Conservation (phyloP, 2,113 vertebrate genomes). For the Cercocebus atys region DNA sequence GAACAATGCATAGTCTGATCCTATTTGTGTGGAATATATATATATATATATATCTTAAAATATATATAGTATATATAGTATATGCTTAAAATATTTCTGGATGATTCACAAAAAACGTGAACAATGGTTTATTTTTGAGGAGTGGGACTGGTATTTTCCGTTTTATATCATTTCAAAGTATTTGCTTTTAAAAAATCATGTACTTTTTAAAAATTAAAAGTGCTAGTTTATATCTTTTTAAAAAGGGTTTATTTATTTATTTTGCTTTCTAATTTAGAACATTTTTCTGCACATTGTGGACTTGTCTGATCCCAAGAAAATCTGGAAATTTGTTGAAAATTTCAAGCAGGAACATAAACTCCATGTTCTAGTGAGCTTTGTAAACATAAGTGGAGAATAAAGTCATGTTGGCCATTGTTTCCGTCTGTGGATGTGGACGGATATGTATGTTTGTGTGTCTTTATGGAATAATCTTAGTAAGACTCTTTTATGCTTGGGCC, state of each 20-base stretch:
- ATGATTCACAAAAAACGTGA: slow-evolving; percentile 19
- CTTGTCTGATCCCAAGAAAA: slow-evolving; percentile 87
- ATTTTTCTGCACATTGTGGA: slow-evolving; percentile 89
- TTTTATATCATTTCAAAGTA: neutral
- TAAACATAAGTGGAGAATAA: neutral
- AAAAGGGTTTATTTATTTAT: neutral
- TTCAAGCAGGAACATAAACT: slow-evolving; percentile 86
- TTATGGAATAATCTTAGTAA: neutral
- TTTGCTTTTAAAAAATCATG: neutral
- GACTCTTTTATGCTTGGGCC: neutral
- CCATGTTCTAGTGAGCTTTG: slow-evolving; percentile 86
- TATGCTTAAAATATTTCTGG: neutral
- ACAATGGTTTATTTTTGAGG: slow-evolving; percentile 4
- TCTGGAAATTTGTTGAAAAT: slow-evolving; percentile 89
- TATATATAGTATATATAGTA: neutral
- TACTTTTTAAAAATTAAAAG: neutral
- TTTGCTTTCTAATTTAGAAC: slow-evolving; percentile 77
- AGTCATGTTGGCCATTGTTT: neutral
- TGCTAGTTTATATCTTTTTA: neutral
- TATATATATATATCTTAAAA: neutral
- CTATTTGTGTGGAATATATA: neutral
- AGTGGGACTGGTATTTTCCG: neutral
- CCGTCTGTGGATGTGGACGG: neutral
- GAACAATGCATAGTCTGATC: neutral
- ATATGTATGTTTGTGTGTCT: neutral